Percentiles rank a stretch among this genome's conserved stretches.
These are phyloP conservation scores for Ochropleura plecta DNA, from an alignment of 2,888 invertebrate species.

Conservation along the genomic window DNA sequence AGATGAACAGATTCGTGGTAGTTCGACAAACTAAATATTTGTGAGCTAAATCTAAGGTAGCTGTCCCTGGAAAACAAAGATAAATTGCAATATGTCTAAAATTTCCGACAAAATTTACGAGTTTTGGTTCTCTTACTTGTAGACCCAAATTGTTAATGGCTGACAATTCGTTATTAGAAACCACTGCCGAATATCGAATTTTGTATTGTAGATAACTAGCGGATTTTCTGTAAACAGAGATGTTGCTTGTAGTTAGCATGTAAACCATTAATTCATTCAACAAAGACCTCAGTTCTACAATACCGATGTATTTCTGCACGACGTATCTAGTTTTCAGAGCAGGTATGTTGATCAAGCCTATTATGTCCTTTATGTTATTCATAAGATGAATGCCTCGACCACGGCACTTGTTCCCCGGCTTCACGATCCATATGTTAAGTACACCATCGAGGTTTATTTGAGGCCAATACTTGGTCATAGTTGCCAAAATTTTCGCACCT, in stretches of 20 bases:
- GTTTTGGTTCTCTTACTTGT: slow-evolving; percentile 91
- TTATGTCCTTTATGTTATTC: slow-evolving; percentile 96
- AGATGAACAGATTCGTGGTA: slow-evolving; percentile 98
- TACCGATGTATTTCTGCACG: slow-evolving; percentile 98
- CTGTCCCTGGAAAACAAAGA: slow-evolving; percentile 92
- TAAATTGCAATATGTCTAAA: slow-evolving; percentile 22
- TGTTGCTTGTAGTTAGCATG: slow-evolving; percentile 6
- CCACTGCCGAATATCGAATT: slow-evolving; percentile 99
- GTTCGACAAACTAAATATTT: slow-evolving; percentile 95
- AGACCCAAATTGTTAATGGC: slow-evolving; percentile 97
- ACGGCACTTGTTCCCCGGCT: slow-evolving; percentile 98
- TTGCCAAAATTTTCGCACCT: slow-evolving; percentile 91
- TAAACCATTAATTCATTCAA: slow-evolving; percentile 19
- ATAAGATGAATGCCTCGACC: slow-evolving; percentile 97
- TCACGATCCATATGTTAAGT: slow-evolving; percentile 98
- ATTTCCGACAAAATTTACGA: neutral
- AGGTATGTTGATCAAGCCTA: slow-evolving; percentile 93
- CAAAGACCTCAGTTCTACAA: slow-evolving; percentile 17
- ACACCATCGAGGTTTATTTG: slow-evolving; percentile 96
- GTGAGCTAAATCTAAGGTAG: slow-evolving; percentile 97
- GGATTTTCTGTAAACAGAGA: slow-evolving; percentile 93
- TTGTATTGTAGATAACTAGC: slow-evolving; percentile 96
- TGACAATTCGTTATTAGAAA: slow-evolving; percentile 97
- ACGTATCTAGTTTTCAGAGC: slow-evolving; percentile 95
- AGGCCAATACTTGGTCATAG: slow-evolving; percentile 94